Evolutionary conservation across 2,797 vertebrate species (phyloP).

Genomic region (Rhabdomys pumilio): DNA sequence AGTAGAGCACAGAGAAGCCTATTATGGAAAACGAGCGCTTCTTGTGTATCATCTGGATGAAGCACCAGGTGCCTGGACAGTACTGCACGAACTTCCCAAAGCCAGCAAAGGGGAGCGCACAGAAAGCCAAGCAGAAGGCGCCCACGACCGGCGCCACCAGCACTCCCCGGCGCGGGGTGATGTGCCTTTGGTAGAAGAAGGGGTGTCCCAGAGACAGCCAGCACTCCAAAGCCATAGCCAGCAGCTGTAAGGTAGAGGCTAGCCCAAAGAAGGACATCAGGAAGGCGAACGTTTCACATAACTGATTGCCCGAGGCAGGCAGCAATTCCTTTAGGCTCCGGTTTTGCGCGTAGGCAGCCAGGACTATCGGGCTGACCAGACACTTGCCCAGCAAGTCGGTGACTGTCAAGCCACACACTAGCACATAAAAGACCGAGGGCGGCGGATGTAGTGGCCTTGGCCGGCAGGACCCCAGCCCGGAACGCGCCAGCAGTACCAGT

Average conservation of each 20-base stretch:
- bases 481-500: conserved; percentile 87
- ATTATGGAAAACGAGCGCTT: conserved; percentile 61
- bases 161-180: conserved; percentile 83
- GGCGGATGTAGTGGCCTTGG: conserved; percentile 72
- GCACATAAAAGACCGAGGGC: conserved; percentile 89
- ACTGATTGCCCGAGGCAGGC: background rate
- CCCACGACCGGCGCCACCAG: conserved; percentile 80
- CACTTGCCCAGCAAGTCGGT: conserved; percentile 91
- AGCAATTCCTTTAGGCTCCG: conserved; percentile 77
- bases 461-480: conserved; percentile 78
- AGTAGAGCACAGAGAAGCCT: conserved; percentile 89
- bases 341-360: conserved; percentile 85
- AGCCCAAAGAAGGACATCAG: conserved; percentile 91
- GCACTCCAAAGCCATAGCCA: conserved; percentile 92
- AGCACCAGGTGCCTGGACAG: conserved; percentile 92
- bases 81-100: conserved; percentile 89
- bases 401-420: conserved; percentile 88
- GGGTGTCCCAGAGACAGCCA: conserved; percentile 90
- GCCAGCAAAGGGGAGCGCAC: conserved; percentile 88
- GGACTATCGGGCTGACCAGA: conserved; percentile 85
- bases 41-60: conserved; percentile 86
- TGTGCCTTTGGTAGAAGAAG: conserved; percentile 88
- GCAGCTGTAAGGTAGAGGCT: conserved; percentile 89
- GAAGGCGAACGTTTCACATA: conserved; percentile 88
- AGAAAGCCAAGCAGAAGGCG: conserved; percentile 87